Base-by-base conservation (phyloP, 2,113 vertebrate genomes). In the Stigmatopora nigra region DNA sequence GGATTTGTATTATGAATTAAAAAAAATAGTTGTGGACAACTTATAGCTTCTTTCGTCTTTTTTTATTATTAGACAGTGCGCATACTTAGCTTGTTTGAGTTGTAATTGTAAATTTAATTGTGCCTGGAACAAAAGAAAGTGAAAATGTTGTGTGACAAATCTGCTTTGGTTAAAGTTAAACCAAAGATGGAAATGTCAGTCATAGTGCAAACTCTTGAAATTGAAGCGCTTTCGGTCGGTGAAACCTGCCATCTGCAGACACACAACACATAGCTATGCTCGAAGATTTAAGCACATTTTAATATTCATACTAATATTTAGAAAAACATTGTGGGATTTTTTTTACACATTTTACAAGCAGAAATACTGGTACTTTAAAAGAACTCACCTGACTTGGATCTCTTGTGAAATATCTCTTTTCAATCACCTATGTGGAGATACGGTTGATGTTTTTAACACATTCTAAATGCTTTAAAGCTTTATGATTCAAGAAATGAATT, bases 371-470 rank as follows among this genome's bases (percentile, higher is more conserved):
- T 44, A 9, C 9, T 14, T 4, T 53, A 59, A 59, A 25, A 19
- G 47, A 48, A 68, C 92, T 77, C 76, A 98, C 96, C 91, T 96
- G 94, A 85, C 85, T 93, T 65, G 91, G 79, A 65, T 99, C 96
- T 88, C 92, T 92, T 73, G 91, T 92, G 77, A 94, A 93, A 78
- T 98, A 98, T 88, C 95, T 94, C 84, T 97, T 99, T 79, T 98
- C 96, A 86, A 98, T 94, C 17, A 99, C 95, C 97, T 99, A 71
- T 70, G 3, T 22, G 55, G 11, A 64, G 14, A 72, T 0, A 17
- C 16, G 44, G n/a, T 13, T 16, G 1, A 4, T 44, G 16, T 11
- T 3, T 2, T 41, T 45, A 41, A n/a, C 13, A 20, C 19, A 15
- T 25, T 7, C 0, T 11, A 35, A 36, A 38, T 58, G 56, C 6